These are phyloP conservation scores for Thecophora atra DNA, from an alignment of 2,888 invertebrate genomes.

Conservation along the genomic window DNA sequence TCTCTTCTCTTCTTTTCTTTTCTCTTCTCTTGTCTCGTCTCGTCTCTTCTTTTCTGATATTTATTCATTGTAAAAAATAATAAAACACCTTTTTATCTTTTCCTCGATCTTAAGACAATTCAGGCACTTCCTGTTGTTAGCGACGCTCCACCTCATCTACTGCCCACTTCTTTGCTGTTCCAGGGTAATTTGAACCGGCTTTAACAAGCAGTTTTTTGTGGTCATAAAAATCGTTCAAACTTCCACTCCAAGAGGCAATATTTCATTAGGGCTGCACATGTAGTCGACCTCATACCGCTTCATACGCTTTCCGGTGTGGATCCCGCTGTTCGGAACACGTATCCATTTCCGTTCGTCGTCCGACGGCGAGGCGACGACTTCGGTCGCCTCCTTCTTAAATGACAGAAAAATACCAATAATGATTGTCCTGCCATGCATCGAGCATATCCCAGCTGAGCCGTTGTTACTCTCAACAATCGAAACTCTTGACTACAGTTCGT, in stretches of 20 bases:
- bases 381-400: not conserved
- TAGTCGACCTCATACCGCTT: not conserved
- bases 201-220: slow-evolving; percentile 24
- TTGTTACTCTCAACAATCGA: slow-evolving; percentile 19
- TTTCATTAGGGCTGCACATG: slow-evolving; percentile 13
- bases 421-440: slow-evolving; percentile 27
- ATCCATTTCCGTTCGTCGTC: not conserved
- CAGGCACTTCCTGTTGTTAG: not conserved
- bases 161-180: not conserved
- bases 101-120: not conserved
- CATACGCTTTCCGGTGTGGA: not conserved
- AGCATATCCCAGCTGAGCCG: slow-evolving; percentile 14
- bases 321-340: slow-evolving; percentile 2
- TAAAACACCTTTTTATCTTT: slow-evolving; percentile 4
- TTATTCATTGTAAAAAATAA: not conserved
- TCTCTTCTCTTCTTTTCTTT: slow-evolving; percentile 1
- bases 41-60: too few species aligned
- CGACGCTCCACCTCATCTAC: not conserved
- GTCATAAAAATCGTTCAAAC: slow-evolving; percentile 25
- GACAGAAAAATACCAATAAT: slow-evolving; percentile 20
- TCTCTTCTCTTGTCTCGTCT: not conserved
- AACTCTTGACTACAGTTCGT: slow-evolving; percentile 1
- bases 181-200: not conserved
- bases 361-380: not conserved
- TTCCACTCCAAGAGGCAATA: slow-evolving; percentile 13